Evolutionary conservation across 2,888 invertebrate species (phyloP).

Genomic region (Miltochrista miniata): DNA sequence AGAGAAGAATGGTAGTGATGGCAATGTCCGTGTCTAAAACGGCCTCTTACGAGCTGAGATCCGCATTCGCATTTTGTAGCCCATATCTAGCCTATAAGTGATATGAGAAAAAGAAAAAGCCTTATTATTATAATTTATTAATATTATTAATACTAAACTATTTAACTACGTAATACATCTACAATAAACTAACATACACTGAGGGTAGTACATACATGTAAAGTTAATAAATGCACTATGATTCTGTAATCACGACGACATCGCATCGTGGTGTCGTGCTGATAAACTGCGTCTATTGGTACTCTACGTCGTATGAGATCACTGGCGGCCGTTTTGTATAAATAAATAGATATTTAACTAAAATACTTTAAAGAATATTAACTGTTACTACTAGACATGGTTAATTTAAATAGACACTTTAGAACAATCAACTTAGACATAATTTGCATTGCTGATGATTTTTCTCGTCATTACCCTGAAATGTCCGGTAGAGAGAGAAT

Average conservation of each 20-base stretch:
- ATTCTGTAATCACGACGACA: slow-evolving; percentile 1
- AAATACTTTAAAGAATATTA: slow-evolving; percentile 19
- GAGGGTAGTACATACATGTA: slow-evolving; percentile 25
- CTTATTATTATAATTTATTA: too few species aligned
- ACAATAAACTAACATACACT: slow-evolving; percentile 27
- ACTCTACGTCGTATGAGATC: slow-evolving; percentile 58
- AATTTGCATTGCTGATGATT: slow-evolving; percentile 1
- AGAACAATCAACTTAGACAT: not conserved
- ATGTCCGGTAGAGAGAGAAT: slow-evolving; percentile 26
- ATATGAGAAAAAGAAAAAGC: too few species aligned
- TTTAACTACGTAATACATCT: slow-evolving; percentile 30
- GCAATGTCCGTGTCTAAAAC: too few species aligned
- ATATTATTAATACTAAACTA: too few species aligned
- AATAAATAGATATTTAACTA: slow-evolving; percentile 41
- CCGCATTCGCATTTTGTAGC: too few species aligned
- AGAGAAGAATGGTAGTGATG: too few species aligned
- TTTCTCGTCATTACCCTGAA: not conserved
- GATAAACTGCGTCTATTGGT: slow-evolving; percentile 7
- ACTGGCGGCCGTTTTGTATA: slow-evolving; percentile 47
- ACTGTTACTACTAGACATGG: slow-evolving; percentile 21
- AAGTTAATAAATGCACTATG: slow-evolving; percentile 22
- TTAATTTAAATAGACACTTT: not conserved
- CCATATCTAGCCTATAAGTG: too few species aligned
- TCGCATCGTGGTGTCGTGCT: not conserved
- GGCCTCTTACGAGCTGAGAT: not conserved